phyloP scores from a whole-genome alignment of 2,113 vertebrate species.

The Butorides virescens region DNA sequence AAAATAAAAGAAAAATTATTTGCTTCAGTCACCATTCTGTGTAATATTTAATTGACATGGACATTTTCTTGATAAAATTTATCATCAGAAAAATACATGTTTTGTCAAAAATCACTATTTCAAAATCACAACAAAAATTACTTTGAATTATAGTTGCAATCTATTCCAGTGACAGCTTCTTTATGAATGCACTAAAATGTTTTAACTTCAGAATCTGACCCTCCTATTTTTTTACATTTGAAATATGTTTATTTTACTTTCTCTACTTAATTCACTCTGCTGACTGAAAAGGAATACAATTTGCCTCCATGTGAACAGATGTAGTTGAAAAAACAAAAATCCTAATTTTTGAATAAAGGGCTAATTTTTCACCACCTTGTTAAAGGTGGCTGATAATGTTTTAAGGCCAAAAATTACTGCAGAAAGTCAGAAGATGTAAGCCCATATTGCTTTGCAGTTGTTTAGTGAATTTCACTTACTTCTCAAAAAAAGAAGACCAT shows the following conservation, averaged over 20 bases:
- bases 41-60: neutral
- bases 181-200: neutral
- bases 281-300: neutral
- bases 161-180: neutral
- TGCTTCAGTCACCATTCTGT: neutral
- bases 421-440: neutral
- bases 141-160: neutral
- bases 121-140: neutral
- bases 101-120: neutral
- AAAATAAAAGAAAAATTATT: neutral
- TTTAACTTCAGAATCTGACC: neutral
- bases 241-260: neutral
- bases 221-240: neutral
- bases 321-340: neutral
- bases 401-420: neutral
- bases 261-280: neutral
- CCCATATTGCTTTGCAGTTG: neutral
- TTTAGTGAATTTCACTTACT: constrained; percentile 71
- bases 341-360: neutral
- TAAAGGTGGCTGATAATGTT: neutral
- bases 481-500: constrained; percentile 97
- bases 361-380: neutral
- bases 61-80: neutral
- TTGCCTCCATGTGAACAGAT: neutral
- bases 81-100: neutral